Evolutionary conservation across 2,797 vertebrate genomes (phyloP), one percentile per base, ranked within the genome.

Genomic region (Eupleurogrammus muticus): DNA sequence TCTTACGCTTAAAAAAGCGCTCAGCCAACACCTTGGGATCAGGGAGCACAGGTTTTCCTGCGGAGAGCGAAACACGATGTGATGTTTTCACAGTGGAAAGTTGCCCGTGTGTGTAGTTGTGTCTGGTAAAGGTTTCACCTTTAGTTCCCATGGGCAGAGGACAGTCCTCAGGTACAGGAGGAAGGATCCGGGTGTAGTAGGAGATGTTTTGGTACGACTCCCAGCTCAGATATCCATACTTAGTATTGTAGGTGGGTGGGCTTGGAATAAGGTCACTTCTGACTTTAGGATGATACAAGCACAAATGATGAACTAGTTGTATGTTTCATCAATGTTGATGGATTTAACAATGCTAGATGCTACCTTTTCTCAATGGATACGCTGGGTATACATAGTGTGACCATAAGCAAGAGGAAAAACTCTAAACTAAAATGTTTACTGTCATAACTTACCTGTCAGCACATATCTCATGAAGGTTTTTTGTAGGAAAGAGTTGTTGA

Each of bases 171-270:
- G 97, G 97, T 68, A 99, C 93, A 0, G 98, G 95, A 0, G 97
- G 97, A 10, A 99, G 94, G 58, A 98, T 4, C 0, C 97, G 95
- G 0, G 97, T 99, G 82, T 96, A 99, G 62, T 97, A 99, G 76
- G 94, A 96, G 70, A 86, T 76, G 0, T 99, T 99, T 90, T 93
- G 87, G 66, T 97, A 98, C 5, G 96, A 88, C 79, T 99, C 97
- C 98, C 97, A 99, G 91, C 80, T 97, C 83, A 99, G 84, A 89
- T 99, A 99, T 57, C 92, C 95, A 0, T 98, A 94, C 2, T 93
- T 95, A 1, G 92, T 92, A 72, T 98, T 99, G 92, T 95, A 99
- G 20, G 97, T 99, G 0, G 97, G 97, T 13, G 97, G 97, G 61
- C 95, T 98, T 72, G 97, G 96, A 75, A 99, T 96, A 19, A 97